phyloP scores from a whole-genome alignment of 2,113 vertebrate genomes.

The Pampusana beccarii region DNA sequence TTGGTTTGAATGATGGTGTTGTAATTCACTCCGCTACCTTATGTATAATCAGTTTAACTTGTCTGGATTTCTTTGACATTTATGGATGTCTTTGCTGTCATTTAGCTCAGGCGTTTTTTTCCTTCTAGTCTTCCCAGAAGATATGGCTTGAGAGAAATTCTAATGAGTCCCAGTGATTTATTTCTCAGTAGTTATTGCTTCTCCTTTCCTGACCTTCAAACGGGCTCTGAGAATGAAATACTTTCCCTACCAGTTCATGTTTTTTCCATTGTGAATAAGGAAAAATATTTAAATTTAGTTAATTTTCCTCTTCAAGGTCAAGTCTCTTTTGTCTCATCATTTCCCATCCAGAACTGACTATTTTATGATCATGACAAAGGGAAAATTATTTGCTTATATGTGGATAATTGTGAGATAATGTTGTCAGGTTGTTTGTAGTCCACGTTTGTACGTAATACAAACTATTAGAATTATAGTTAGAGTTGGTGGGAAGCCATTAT shows the following conservation, averaged over 20 bases:
- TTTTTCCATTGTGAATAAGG: conserved; percentile 54
- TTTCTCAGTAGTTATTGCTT: conserved; percentile 6
- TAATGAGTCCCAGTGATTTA: neutral
- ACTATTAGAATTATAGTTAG: neutral
- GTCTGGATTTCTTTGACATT: neutral
- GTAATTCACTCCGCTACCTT: neutral
- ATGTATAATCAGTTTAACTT: neutral
- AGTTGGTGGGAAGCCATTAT: neutral
- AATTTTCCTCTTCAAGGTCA: conserved; percentile 51
- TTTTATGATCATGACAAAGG: neutral
- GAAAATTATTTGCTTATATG: neutral
- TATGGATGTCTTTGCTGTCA: neutral
- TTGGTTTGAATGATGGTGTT: neutral
- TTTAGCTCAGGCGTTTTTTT: neutral
- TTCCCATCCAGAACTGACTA: neutral
- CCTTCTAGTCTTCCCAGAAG: neutral
- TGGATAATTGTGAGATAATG: neutral
- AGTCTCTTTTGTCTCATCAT: conserved; percentile 21
- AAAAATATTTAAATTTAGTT: conserved; percentile 63
- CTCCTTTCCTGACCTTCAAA: conserved; percentile 45
- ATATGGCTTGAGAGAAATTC: neutral
- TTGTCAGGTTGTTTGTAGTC: neutral
- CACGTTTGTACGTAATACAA: neutral
- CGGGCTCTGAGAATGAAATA: conserved; percentile 35
- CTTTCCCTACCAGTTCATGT: neutral